Base-by-base conservation (phyloP, 2,797 vertebrate species). In the Enteromius viviparus region DNA sequence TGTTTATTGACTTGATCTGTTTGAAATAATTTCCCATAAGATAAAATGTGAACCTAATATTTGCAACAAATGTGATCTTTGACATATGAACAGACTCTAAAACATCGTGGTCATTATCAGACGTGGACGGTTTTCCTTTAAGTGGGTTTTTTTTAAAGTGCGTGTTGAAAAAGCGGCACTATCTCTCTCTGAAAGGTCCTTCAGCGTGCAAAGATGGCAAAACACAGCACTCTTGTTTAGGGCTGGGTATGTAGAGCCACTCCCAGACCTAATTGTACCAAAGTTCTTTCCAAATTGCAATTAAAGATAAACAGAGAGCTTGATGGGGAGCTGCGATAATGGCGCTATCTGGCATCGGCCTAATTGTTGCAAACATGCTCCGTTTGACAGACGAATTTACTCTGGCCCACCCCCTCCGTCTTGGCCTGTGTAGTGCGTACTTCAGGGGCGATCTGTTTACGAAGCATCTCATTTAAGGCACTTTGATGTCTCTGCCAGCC, bases 351-450 rank as follows among this genome's bases (percentile, higher is more conserved):
- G 94, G 94, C 94, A 95, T 95, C 94, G 15, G 90, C 87, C 89
- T 95, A 96, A 95, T 95, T 94, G 94, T 93, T 89, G 86, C 92
- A 94, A 95, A 94, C 92, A 94, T 92, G 93, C 91, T 92, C 89
- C 87, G 83, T 79, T 86, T 84, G 65, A 81, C 42, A 49, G 70
- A 85, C 11, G 83, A 69, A 78, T 89, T 92, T 92, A 91, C 87
- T 90, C 86, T 87, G 51, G 82, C 91, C 87, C 86, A 12, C 79
- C 89, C 81, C 80, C 87, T 87, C 78, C 82, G 47, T 86, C 82
- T 84, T 47, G 89, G 90, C 92, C 90, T 92, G 89, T 85, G 51
- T 86, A 66, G 87, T 92, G 87, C 89, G 89, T 90, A 92, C 91
- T 92, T 91, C 72, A 90, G 90, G 91, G 92, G 86, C 89, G 90